A percentile compares a stretch with the other conserved stretches of the same genome.
Evolutionary conservation across 1,140 invertebrate genomes (phyloP).

Genomic region (Dinothrombium tinctorium): DNA sequence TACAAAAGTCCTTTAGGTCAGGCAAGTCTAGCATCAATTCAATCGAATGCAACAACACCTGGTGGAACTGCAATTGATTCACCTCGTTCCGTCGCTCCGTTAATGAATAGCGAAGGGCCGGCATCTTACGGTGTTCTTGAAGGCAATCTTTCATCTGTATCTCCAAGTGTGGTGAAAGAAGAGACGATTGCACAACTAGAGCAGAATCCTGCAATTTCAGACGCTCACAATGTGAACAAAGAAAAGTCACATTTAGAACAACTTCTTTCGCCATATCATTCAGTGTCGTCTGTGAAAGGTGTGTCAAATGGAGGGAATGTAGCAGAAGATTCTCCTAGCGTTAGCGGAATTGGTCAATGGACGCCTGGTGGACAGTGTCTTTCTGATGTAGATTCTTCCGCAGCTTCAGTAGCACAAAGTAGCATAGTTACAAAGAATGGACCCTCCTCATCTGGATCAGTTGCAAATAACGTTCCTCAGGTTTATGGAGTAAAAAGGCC

Average conservation of each 20-base stretch:
- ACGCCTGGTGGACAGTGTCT: neutral
- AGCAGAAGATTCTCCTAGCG: neutral
- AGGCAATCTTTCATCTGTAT: neutral
- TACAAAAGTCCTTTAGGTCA: conserved; percentile 9
- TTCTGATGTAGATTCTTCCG: neutral
- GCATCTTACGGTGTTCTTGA: neutral
- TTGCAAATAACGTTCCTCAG: neutral
- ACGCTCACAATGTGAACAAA: no score
- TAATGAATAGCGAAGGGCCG: neutral
- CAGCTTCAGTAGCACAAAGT: no score
- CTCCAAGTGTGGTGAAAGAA: no score
- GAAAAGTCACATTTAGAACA: conserved; percentile 1
- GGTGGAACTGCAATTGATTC: conserved; percentile 5
- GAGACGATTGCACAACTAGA: no score
- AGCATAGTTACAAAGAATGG: no score
- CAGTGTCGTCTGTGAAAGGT: neutral
- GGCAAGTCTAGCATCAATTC: conserved; percentile 1
- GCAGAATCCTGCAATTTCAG: no score
- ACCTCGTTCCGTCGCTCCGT: conserved; percentile 4
- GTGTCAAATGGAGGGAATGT: neutral
- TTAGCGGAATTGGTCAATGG: neutral
- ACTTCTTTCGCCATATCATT: neutral
- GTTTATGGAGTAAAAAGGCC: conserved; percentile 2
- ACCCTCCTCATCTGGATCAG: no score
- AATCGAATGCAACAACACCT: conserved; percentile 7